Conservation (phyloP, 2,113 vertebrate species). For the Psilopogon haemacephalus region DNA sequence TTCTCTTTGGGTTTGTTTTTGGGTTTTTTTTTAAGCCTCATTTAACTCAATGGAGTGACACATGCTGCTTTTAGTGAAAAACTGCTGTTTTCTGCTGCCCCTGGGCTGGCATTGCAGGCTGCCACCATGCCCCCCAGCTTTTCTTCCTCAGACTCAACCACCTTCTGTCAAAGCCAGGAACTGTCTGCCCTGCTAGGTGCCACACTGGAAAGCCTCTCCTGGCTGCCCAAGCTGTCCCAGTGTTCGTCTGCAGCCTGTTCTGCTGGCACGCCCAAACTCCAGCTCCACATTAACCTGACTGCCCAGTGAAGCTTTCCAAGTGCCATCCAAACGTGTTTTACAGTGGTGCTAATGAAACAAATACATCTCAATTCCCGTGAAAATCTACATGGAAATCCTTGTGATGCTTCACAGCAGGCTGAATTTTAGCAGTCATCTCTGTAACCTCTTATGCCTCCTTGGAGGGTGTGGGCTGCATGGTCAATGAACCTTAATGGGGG, state of each 20-base stretch:
- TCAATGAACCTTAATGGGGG: constrained; percentile 64
- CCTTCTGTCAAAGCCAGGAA: neutral
- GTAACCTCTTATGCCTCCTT: constrained; percentile 60
- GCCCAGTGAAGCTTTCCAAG: neutral
- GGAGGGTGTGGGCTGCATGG: constrained; percentile 42
- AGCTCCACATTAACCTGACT: neutral
- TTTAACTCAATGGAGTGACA: neutral
- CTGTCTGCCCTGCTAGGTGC: neutral
- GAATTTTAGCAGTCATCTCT: constrained; percentile 55
- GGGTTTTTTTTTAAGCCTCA: neutral
- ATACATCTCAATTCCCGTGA: constrained; percentile 75
- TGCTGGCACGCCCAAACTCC: neutral
- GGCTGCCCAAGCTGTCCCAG: neutral
- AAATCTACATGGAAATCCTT: constrained; percentile 74
- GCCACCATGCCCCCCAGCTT: neutral
- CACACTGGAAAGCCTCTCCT: neutral
- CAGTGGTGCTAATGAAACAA: constrained; percentile 74
- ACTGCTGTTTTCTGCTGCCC: neutral
- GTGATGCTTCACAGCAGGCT: constrained; percentile 72
- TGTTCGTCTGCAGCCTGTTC: neutral
- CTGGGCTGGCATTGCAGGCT: neutral
- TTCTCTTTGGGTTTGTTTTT: neutral
- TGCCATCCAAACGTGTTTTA: constrained; percentile 19
- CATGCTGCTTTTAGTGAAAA: constrained; percentile 6
- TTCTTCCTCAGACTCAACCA: neutral